Percentiles rank a stretch among this genome's conserved stretches.
Evolutionary conservation across 2,113 vertebrate species (phyloP).

Genomic region (Scytalopus superciliaris): DNA sequence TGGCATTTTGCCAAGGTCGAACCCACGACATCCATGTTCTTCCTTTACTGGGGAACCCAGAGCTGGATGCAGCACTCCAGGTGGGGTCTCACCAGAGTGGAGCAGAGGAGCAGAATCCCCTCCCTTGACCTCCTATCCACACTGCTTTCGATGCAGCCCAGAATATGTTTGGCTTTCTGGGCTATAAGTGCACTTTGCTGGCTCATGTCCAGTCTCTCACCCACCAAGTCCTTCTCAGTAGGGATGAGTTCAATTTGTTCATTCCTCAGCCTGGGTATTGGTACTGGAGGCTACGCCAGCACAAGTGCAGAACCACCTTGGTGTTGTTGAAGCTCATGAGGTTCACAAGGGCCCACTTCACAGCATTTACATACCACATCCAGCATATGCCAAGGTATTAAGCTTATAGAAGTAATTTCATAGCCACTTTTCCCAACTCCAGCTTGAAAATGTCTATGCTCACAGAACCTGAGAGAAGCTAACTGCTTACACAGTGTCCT

Average conservation of each 20-base stretch:
- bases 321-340: background rate
- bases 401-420: background rate
- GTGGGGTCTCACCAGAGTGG: rapidly evolving
- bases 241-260: background rate
- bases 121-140: rapidly evolving
- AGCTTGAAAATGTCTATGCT: background rate
- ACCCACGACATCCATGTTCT: rapidly evolving
- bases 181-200: background rate
- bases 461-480: background rate
- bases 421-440: background rate
- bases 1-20: too few species aligned
- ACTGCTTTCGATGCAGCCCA: background rate
- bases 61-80: rapidly evolving
- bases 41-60: background rate
- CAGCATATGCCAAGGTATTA: background rate
- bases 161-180: background rate
- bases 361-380: background rate
- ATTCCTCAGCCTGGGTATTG: too few species aligned
- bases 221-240: background rate
- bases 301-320: background rate
- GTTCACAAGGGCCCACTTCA: rapidly evolving
- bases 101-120: background rate
- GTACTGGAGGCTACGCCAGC: rapidly evolving
- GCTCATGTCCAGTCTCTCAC: background rate
- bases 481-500: rapidly evolving